phyloP scores from a whole-genome alignment of 2,113 vertebrate genomes.

The Nasalis larvatus region DNA sequence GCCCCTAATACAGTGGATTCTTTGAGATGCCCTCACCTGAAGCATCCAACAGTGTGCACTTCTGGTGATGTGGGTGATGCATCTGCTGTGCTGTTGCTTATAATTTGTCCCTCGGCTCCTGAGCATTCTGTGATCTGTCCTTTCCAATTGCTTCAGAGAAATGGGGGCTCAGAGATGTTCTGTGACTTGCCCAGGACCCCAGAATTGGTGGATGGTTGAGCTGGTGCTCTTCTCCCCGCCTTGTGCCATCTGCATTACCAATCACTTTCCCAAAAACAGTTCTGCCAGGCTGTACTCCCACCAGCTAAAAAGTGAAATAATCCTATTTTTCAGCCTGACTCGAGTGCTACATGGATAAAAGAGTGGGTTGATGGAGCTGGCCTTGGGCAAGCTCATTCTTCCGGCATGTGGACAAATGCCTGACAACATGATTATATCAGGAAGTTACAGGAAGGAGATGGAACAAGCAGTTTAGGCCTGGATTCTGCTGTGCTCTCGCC shows the following conservation, averaged over 20 bases:
- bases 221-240: neutral
- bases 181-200: neutral
- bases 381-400: neutral
- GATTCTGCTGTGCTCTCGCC: neutral
- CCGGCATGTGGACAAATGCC: neutral
- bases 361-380: neutral
- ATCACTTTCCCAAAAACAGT: neutral
- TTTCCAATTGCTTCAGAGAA: neutral
- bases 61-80: neutral
- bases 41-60: neutral
- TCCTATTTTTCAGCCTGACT: neutral
- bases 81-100: neutral
- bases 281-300: neutral
- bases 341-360: neutral
- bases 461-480: neutral
- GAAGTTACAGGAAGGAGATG: neutral
- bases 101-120: neutral
- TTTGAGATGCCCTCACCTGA: neutral
- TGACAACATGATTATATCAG: neutral
- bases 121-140: neutral
- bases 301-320: neutral
- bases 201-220: neutral
- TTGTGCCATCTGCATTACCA: fast-evolving
- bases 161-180: neutral
- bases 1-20: neutral